Base-by-base conservation (phyloP, 1,140 invertebrate species). In the Melipona quadrifasciata region DNA sequence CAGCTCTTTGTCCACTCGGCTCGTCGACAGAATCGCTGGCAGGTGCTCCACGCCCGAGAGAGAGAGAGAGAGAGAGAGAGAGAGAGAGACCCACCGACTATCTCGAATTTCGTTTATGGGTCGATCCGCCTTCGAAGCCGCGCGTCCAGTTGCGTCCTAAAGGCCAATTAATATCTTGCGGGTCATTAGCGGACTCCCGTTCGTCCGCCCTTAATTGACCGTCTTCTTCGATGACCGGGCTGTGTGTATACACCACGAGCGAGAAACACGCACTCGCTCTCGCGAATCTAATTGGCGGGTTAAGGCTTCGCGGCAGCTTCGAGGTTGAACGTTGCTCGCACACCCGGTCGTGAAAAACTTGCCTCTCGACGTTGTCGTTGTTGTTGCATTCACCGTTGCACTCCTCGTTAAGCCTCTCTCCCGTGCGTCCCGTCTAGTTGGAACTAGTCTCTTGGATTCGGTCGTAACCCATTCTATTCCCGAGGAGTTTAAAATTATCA, bases 81-180 rank as follows among this genome's bases (percentile, higher is more conserved):
- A 47, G 39, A 10, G 39, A 47, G 77, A 85, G 57, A 57, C 76
- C 83, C 31, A 31, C 72, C 77, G 78, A 74, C 83, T 73, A 81
- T 80, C 83, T 74, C 83, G 83, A 80, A 64, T 84, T 84, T 84
- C 78, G 77, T 84, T 84, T 80, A 74, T 67, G 58, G 53, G 83
- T 74, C 83, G 83, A 81, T 84, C 65, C 75, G 70, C 72, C 51
- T 82, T 72, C 84, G 84, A 65, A 64, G 57, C 27, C 53, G 72
- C 71, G 72, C 71, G 65, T 75, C 71, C 84, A 75, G 47, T 55
- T 65, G 53, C 67, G 71, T 83, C 80, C 71, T 68, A 82, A 31
- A 86, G 39, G 82, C 86, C 85, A 91, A 92, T 92, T 88, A 90
- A 89, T 92, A 92, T 90, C 87, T 89, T 58, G 85, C 86, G 81